These are phyloP conservation scores for Euwallacea fornicatus DNA, from an alignment of 1,140 invertebrate species.

Conservation along the genomic window DNA sequence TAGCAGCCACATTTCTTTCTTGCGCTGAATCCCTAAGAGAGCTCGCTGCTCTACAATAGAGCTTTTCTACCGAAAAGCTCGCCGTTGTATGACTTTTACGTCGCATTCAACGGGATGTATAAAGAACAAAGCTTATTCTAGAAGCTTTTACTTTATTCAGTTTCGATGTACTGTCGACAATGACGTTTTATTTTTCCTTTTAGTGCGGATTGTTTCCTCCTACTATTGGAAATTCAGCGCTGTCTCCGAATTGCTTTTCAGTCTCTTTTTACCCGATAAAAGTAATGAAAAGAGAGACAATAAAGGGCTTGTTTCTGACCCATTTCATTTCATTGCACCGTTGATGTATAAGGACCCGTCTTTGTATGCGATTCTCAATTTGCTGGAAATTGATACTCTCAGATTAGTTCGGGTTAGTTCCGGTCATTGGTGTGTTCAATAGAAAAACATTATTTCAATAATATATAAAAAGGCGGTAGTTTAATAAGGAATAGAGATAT, in stretches of 20 bases:
- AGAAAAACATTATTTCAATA: too few species aligned
- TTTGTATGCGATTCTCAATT: too few species aligned
- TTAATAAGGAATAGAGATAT: too few species aligned
- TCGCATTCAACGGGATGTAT: conserved; percentile 47
- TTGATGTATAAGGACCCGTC: too few species aligned
- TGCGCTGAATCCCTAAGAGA: conserved; percentile 48
- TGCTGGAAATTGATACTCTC: too few species aligned
- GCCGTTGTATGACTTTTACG: conserved; percentile 53
- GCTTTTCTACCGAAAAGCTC: conserved; percentile 49
- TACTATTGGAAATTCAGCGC: conserved; percentile 21
- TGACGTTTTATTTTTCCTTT: conserved; percentile 47
- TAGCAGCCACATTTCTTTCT: conserved; percentile 46
- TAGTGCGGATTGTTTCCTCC: conserved; percentile 18
- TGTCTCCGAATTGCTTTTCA: conserved; percentile 7
- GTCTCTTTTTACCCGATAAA: not conserved
- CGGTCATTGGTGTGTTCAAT: too few species aligned
- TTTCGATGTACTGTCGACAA: conserved; percentile 52
- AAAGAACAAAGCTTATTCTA: conserved; percentile 52
- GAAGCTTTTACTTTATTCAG: conserved; percentile 51
- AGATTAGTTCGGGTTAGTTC: too few species aligned
- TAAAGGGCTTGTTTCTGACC: not conserved
- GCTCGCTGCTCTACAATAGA: conserved; percentile 45
- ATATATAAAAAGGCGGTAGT: too few species aligned
- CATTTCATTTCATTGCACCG: not conserved
- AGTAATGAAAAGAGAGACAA: conserved; percentile 7